These are phyloP conservation scores for Epirrita christyi DNA, from an alignment of 2,888 invertebrate species.

Conservation along the genomic window DNA sequence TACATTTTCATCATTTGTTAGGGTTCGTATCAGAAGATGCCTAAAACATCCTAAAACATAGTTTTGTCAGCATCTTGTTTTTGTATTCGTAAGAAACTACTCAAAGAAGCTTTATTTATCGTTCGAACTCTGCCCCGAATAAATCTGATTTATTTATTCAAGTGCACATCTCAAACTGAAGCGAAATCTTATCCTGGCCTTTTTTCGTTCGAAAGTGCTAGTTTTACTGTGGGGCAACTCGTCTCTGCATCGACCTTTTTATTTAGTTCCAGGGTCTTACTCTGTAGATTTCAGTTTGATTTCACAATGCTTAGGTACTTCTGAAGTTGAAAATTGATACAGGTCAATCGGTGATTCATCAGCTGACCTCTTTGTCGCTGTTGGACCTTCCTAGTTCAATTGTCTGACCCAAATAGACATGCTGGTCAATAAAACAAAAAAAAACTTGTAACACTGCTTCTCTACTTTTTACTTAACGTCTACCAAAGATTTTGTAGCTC, in stretches of 20 bases:
- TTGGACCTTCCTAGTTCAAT: no score
- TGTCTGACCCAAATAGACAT: no score
- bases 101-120: conserved; percentile 24
- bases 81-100: conserved; percentile 34
- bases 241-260: conserved; percentile 59
- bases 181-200: conserved; percentile 38
- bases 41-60: conserved; percentile 16
- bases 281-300: conserved; percentile 16
- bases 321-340: no score
- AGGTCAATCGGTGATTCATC: no score
- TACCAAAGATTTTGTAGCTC: no score
- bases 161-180: conserved; percentile 41
- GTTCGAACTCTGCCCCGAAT: conserved; percentile 19
- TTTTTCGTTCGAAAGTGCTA: conserved; percentile 42
- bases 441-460: no score
- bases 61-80: conserved; percentile 29
- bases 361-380: no score
- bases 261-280: conserved; percentile 52
- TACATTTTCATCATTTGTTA: conserved; percentile 34
- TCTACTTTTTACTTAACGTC: no score
- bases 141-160: conserved; percentile 42
- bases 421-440: no score
- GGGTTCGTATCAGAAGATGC: background rate
- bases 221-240: conserved; percentile 50
- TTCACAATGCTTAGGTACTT: no score